Base-by-base conservation (phyloP, 2,113 vertebrate species). In the Xenopus laevis region DNA sequence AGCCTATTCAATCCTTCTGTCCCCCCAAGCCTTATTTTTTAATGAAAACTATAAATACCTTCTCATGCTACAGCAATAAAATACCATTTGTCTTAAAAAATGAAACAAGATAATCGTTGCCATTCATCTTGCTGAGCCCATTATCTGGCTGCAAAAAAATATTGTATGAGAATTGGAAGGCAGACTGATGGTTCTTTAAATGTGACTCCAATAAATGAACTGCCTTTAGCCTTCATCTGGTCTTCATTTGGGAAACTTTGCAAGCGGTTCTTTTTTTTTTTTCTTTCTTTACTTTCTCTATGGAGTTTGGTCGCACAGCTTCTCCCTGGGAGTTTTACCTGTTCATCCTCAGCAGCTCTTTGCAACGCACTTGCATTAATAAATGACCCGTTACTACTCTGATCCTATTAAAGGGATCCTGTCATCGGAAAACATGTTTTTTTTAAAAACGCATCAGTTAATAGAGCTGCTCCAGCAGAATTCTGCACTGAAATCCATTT, bases 201-300 rank as follows among this genome's bases (percentile, higher is more conserved):
- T 68, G 77, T 86, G 84, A 78, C 82, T 85, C 79, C 60, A 72
- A 59, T 79, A 83, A 88, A 81, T 83, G 65, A 82, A 87, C 83
- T 83, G 83, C 85, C 84, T 76, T 63, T 18, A 85, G 77, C 57
- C 9, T 72, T 89, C 86, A 88, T 87, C 87, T 90, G 87, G 72
- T 88, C 82, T 81, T 84, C 78, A 87, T 92, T 88, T 90, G 82
- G 82, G 79, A 84, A 81, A 9, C 10, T 55, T 13, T 55, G 68
- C 18, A 79, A 81, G 79, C 77, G 44, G 33, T 82, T 85, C 11
- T 7, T 6, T 50, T 55, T 16, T 55, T 75, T 45, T 17, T 83
- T 84, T 78, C 79, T 86, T 82, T 81, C 80, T 81, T 71, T 84
- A 81, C 79, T 86, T 82, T 81, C 80, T 81, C 71, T 83, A n/a